Conservation (phyloP, 2,797 vertebrate species). For the Sebastes minor region DNA sequence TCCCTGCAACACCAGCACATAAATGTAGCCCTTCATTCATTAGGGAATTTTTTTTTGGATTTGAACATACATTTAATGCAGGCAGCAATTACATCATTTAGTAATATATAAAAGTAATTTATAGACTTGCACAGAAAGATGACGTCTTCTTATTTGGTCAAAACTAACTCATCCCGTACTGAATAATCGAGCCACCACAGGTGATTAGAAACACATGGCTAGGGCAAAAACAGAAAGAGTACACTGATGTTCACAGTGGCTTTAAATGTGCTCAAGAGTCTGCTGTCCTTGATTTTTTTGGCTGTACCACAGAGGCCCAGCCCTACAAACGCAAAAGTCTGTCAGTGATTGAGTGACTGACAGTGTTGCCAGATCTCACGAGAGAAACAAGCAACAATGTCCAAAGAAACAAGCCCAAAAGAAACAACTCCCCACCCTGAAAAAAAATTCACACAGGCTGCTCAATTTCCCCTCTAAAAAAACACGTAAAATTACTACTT, state of each 20-base stretch:
- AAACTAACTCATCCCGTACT: background rate
- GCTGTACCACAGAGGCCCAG: fast-evolving
- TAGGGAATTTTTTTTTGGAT: no score
- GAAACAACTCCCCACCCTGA: no score
- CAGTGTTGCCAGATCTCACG: no score
- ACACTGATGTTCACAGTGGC: no score
- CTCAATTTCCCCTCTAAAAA: no score
- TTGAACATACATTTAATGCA: background rate
- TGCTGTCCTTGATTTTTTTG: background rate
- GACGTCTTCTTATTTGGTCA: background rate
- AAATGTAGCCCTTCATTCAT: background rate
- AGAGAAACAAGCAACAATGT: no score
- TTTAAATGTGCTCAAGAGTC: no score
- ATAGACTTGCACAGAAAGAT: background rate
- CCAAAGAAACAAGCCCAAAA: no score
- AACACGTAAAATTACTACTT: no score
- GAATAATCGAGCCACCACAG: background rate
- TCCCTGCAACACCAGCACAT: background rate
- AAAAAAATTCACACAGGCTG: no score
- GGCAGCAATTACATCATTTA: background rate
- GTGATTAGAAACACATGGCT: background rate
- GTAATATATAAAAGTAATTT: background rate
- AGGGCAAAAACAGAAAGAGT: background rate
- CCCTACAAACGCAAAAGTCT: no score
- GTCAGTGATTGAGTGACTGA: no score